Conservation (phyloP, 2,797 vertebrate genomes). For the Ibycter americanus region DNA sequence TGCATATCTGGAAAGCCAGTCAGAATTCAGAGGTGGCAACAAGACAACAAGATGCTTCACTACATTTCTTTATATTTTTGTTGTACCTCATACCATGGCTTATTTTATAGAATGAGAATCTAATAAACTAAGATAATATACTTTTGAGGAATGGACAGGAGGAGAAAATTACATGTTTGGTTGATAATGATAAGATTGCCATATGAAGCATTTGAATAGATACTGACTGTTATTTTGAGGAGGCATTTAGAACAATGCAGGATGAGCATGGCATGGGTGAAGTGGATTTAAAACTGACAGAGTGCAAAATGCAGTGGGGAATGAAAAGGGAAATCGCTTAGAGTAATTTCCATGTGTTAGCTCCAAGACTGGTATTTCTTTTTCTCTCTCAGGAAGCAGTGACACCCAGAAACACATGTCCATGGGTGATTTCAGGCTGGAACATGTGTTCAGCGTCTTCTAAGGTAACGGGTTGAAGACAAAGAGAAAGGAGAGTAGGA, state of each 20-base stretch:
- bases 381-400: neutral
- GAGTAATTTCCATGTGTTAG: neutral
- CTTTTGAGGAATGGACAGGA: neutral
- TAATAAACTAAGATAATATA: conserved; percentile 26
- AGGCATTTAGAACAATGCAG: neutral
- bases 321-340: neutral
- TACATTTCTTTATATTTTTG: neutral
- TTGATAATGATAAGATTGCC: conserved; percentile 30
- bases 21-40: neutral
- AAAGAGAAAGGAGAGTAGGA: neutral
- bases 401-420: neutral
- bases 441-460: neutral
- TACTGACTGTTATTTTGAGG: conserved; percentile 4
- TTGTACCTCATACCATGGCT: neutral
- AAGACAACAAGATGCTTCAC: conserved; percentile 5
- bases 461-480: neutral
- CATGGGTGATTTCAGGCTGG: neutral
- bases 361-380: neutral
- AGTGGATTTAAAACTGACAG: neutral
- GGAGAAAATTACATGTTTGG: conserved; percentile 31
- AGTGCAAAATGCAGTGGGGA: neutral
- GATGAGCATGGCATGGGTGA: neutral
- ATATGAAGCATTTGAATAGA: neutral
- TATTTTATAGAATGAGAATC: conserved; percentile 14
- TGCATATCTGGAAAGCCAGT: neutral